Base-by-base conservation (phyloP, 2,888 invertebrate genomes). In the Lepas anatifera region DNA sequence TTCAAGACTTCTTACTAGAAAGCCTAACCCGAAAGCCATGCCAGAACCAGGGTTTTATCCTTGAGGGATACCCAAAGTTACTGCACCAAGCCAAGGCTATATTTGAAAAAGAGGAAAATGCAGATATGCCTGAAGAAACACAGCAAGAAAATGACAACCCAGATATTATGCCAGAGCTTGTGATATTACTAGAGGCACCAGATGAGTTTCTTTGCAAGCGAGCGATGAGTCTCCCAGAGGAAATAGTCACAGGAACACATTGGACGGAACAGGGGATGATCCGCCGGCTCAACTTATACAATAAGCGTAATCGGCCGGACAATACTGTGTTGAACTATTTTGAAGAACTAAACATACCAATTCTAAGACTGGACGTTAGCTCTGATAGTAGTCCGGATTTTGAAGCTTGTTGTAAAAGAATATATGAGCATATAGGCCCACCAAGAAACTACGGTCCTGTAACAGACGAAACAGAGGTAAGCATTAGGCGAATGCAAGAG, bases 31-130 rank as follows among this genome's bases (percentile, higher is more conserved):
- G 84, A 69, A 86, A 85, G 74, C 84, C 85, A 52, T 87, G 87
- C 75, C 83, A 84, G 75, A 89, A 89, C 77, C 86, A 86, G 78
- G 90, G 90, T 67, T 90, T 87, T 82, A 84, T 90, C n/a, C 79
- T 90, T 16, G 90, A 90, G 77, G 89, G 87, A 2, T 88, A 84
- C 78, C 90, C 90, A 0, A 86, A 85, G 75, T 85, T 84, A 0
- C 75, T 84, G 41, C 78, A 81, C 48, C 87, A 89, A 76, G 84
- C 85, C 71, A 78, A 77, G 70, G 77, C 77, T 78, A 81, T 86
- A 52, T 86, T 86, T 77, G 82, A 81, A 29, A 79, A 81, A 0
- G 78, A 74, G 71, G 73, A 70, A 27, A 69, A 69, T 18, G 18
- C 63, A 18, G 83, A 80, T 22, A 80, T n/a, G n/a, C n/a, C n/a